phyloP scores from a whole-genome alignment of 2,888 invertebrate genomes.

The Monochamus alternatus region DNA sequence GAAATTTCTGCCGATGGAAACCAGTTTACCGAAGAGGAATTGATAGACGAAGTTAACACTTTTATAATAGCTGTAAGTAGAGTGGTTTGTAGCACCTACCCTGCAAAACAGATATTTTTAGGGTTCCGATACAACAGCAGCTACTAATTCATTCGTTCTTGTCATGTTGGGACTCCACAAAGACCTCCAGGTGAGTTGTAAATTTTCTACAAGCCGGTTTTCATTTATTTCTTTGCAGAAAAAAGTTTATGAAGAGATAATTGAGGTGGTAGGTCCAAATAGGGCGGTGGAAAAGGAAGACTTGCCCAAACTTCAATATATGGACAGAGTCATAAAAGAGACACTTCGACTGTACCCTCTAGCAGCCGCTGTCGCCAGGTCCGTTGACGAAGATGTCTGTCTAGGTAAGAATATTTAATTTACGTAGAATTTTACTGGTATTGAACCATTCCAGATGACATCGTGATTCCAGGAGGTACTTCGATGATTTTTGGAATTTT shows the following conservation, averaged over 20 bases:
- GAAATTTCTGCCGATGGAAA: conserved; percentile 68
- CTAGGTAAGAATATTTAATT: conserved; percentile 67
- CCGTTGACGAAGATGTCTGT: conserved; percentile 71
- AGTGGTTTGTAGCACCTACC: neutral
- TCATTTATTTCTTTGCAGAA: conserved; percentile 59
- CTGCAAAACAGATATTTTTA: conserved; percentile 32
- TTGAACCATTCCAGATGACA: conserved; percentile 48
- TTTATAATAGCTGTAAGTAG: conserved; percentile 74
- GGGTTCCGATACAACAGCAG: conserved; percentile 63
- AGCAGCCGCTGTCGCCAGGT: conserved; percentile 72
- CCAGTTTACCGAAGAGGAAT: conserved; percentile 72
- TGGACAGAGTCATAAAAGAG: conserved; percentile 76
- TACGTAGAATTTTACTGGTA: neutral
- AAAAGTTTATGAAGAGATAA: conserved; percentile 69
- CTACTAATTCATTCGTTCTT: conserved; percentile 58
- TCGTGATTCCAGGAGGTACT: conserved; percentile 49
- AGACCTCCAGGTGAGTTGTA: conserved; percentile 56
- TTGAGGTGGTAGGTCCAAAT: conserved; percentile 70
- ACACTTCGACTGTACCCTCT: conserved; percentile 75
- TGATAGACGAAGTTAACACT: conserved; percentile 75
- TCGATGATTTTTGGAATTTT: conserved; percentile 54
- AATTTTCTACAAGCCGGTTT: neutral
- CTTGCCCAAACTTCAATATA: conserved; percentile 73
- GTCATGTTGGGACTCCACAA: conserved; percentile 60
- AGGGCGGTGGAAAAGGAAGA: conserved; percentile 71